Evolutionary conservation across 2,888 invertebrate species (phyloP).

Genomic region (Plagiodera versicolora): DNA sequence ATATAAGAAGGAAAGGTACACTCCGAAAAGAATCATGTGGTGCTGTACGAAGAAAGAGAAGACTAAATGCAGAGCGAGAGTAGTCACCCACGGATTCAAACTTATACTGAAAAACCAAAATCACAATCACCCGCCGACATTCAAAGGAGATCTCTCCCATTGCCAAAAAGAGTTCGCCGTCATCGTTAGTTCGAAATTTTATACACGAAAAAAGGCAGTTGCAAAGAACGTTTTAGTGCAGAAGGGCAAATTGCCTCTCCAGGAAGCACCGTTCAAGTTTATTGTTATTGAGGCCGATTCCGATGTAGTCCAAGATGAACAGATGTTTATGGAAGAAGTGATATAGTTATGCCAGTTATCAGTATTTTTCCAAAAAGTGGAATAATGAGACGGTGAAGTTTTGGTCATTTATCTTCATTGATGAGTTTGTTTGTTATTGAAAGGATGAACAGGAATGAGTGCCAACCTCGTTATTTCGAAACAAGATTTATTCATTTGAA

Average conservation of each 20-base stretch:
- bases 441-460: too few relatives aligned
- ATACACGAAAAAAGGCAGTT: background rate
- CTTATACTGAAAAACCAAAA: constrained; percentile 26
- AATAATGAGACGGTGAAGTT: too few relatives aligned
- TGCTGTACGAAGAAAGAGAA: constrained; percentile 39
- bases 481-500: too few relatives aligned
- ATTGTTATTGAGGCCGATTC: background rate
- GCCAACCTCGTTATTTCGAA: too few relatives aligned
- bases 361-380: too few relatives aligned
- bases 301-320: background rate
- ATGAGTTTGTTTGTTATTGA: too few relatives aligned
- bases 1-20: constrained; percentile 35
- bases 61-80: constrained; percentile 40
- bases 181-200: background rate
- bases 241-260: background rate
- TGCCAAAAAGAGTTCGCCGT: background rate
- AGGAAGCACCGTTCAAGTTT: background rate
- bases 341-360: background rate
- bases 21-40: constrained; percentile 37
- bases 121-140: constrained; percentile 32
- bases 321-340: background rate
- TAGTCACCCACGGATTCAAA: constrained; percentile 20
- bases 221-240: background rate
- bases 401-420: too few relatives aligned
- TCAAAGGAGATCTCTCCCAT: constrained; percentile 16